Evolutionary conservation across 2,888 invertebrate species (phyloP).

Genomic region (Megastigmus dorsalis): DNA sequence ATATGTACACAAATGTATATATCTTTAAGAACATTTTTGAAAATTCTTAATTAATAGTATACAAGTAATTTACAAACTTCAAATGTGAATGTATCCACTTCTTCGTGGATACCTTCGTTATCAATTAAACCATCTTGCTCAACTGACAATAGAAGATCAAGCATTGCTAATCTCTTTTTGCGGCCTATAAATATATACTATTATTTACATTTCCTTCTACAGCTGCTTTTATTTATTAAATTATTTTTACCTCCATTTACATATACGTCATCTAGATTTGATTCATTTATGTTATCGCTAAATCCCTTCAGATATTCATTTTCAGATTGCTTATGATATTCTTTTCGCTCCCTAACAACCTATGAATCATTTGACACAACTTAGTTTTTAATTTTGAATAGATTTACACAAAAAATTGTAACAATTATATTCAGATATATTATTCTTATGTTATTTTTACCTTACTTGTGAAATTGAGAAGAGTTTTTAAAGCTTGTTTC

Average conservation of each 20-base stretch:
- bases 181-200: slow-evolving; percentile 8
- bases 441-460: no score
- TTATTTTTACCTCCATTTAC: no score
- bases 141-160: slow-evolving; percentile 65
- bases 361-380: slow-evolving; percentile 30
- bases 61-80: slow-evolving; percentile 15
- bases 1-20: neutral
- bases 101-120: slow-evolving; percentile 65
- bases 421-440: neutral
- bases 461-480: slow-evolving; percentile 52
- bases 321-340: slow-evolving; percentile 50
- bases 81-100: slow-evolving; percentile 66
- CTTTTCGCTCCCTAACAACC: slow-evolving; percentile 53
- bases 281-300: neutral
- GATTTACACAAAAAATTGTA: neutral
- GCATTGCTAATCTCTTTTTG: slow-evolving; percentile 63
- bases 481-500: slow-evolving; percentile 29
- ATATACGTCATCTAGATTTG: no score
- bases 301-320: slow-evolving; percentile 38
- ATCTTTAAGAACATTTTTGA: neutral
- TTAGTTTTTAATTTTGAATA: no score
- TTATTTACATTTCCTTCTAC: no score
- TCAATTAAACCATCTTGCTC: slow-evolving; percentile 60
- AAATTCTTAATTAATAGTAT: neutral
- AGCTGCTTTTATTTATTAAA: no score